Evolutionary conservation across 2,113 vertebrate genomes (phyloP).

Genomic region (Oxygymnocypris stewartii): DNA sequence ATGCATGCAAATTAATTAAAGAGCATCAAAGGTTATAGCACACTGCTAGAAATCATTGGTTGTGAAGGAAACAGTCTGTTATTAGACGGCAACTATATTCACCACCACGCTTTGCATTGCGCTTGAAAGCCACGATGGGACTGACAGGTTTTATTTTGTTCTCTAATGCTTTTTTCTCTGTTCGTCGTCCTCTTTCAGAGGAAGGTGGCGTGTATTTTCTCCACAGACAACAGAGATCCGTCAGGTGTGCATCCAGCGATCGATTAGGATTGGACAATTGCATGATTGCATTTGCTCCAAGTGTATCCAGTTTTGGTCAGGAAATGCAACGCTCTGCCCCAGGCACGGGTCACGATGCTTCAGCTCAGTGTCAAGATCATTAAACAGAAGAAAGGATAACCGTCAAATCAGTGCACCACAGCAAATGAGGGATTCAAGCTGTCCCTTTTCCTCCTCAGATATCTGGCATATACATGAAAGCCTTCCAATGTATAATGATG

Average conservation of each 20-base stretch:
- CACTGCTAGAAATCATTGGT: neutral
- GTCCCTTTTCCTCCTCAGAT: slow-evolving; percentile 16
- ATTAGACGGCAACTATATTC: neutral
- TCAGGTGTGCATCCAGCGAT: slow-evolving; percentile 35
- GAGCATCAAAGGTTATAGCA: neutral
- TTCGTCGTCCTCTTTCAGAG: neutral
- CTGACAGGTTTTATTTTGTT: slow-evolving; percentile 23
- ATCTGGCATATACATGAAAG: slow-evolving; percentile 28
- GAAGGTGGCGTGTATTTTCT: slow-evolving; percentile 25
- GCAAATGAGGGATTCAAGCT: slow-evolving; percentile 18
- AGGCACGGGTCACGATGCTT: neutral
- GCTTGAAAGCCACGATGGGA: neutral
- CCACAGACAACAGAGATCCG: slow-evolving; percentile 18
- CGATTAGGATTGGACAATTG: slow-evolving; percentile 43
- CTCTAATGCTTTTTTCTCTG: slow-evolving; percentile 15
- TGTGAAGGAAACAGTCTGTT: slow-evolving; percentile 8
- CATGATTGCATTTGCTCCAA: slow-evolving; percentile 36
- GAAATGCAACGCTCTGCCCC: slow-evolving; percentile 6
- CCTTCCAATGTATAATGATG: slow-evolving; percentile 4
- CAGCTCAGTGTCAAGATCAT: slow-evolving; percentile 41
- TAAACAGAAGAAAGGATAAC: slow-evolving; percentile 40
- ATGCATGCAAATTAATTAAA: neutral
- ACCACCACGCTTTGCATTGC: neutral
- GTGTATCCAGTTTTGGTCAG: slow-evolving; percentile 10
- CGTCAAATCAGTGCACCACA: slow-evolving; percentile 23